Conservation (phyloP, 2,888 invertebrate species). For the Microctonus aethiopoides region DNA sequence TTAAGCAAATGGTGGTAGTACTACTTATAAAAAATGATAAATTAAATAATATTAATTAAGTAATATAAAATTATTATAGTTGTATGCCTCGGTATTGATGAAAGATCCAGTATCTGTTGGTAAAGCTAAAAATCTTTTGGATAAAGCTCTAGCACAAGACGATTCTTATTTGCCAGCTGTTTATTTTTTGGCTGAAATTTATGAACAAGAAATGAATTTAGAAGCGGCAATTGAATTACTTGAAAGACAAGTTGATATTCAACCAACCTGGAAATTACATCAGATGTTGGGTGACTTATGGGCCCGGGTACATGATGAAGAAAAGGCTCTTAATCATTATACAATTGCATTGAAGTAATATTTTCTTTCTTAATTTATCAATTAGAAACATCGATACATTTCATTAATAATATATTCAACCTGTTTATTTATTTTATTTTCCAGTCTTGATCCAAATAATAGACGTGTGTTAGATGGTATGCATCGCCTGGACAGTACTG, state of each 20-base stretch:
- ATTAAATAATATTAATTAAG: neutral
- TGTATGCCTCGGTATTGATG: slow-evolving; percentile 80
- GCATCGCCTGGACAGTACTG: slow-evolving; percentile 71
- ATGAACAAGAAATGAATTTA: slow-evolving; percentile 74
- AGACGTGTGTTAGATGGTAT: slow-evolving; percentile 75
- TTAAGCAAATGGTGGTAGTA: too few relatives aligned
- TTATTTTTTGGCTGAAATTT: slow-evolving; percentile 77
- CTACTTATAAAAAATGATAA: too few relatives aligned
- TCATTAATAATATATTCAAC: neutral
- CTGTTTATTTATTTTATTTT: slow-evolving; percentile 35
- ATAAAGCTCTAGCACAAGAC: slow-evolving; percentile 79
- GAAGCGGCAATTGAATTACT: slow-evolving; percentile 78
- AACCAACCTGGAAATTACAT: slow-evolving; percentile 74
- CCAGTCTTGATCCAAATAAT: slow-evolving; percentile 75
- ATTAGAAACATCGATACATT: neutral
- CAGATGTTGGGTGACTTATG: slow-evolving; percentile 76
- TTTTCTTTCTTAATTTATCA: slow-evolving; percentile 6
- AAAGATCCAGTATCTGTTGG: slow-evolving; percentile 73
- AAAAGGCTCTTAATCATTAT: slow-evolving; percentile 78
- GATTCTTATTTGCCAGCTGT: slow-evolving; percentile 80
- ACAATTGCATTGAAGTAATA: slow-evolving; percentile 74
- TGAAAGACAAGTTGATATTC: slow-evolving; percentile 73
- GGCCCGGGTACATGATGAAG: slow-evolving; percentile 73
- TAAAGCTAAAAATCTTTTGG: slow-evolving; percentile 77
- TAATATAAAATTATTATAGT: slow-evolving; percentile 68